These are phyloP conservation scores for Cantharis flavilabris DNA, from an alignment of 2,888 invertebrate species.

Conservation along the genomic window DNA sequence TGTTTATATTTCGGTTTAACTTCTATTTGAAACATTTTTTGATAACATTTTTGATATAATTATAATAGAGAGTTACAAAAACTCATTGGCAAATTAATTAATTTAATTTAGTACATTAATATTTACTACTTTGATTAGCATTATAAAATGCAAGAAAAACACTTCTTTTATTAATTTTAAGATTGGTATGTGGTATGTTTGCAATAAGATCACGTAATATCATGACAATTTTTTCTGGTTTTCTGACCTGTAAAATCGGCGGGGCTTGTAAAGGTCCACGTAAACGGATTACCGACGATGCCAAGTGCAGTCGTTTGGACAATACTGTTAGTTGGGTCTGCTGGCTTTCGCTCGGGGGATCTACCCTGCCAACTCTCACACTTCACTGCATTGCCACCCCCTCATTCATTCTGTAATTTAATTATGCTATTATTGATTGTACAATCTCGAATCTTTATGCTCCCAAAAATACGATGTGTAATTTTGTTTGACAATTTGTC, in stretches of 20 bases:
- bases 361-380: conserved; percentile 44
- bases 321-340: conserved; percentile 49
- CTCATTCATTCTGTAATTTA: conserved; percentile 47
- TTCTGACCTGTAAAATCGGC: conserved; percentile 48
- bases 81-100: too few species aligned
- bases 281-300: conserved; percentile 52
- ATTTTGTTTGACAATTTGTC: conserved; percentile 10
- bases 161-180: neutral
- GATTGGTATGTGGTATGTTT: neutral
- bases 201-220: conserved; percentile 21
- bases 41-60: too few species aligned
- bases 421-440: conserved; percentile 44
- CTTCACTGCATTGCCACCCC: conserved; percentile 47
- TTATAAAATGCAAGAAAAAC: too few species aligned
- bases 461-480: conserved; percentile 6
- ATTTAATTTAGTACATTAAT: too few species aligned
- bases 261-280: conserved; percentile 52
- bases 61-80: too few species aligned
- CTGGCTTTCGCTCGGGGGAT: conserved; percentile 31
- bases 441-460: conserved; percentile 28
- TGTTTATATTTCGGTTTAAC: too few species aligned
- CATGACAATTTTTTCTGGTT: conserved; percentile 22
- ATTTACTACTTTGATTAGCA: too few species aligned
- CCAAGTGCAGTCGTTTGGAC: conserved; percentile 52
- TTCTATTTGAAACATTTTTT: too few species aligned